Evolutionary conservation across 2,113 vertebrate species (phyloP).

Genomic region (Pteropus alecto): DNA sequence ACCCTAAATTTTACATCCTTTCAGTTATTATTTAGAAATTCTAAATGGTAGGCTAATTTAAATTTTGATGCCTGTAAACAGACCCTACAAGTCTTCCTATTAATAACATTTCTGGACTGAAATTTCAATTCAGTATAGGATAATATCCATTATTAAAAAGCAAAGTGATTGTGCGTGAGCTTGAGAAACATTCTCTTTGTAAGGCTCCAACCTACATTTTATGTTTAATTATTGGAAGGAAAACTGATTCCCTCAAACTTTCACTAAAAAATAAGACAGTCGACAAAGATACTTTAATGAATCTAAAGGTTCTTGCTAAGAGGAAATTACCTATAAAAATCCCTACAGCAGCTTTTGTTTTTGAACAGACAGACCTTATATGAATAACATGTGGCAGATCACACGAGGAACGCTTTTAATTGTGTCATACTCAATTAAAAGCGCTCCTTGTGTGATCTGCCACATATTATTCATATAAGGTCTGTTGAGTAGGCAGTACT

Average conservation of each 20-base stretch:
- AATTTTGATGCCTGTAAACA: background rate
- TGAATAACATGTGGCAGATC: background rate
- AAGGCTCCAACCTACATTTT: background rate
- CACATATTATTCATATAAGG: no score
- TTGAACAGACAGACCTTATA: background rate
- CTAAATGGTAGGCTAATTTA: constrained; percentile 20
- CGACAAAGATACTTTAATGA: background rate
- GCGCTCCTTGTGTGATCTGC: no score
- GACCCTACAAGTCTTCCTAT: background rate
- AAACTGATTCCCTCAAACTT: background rate
- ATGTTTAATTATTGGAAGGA: background rate
- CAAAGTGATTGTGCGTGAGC: constrained; percentile 41
- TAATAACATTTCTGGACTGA: background rate
- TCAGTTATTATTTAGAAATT: constrained; percentile 2
- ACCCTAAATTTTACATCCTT: background rate
- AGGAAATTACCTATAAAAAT: constrained; percentile 18
- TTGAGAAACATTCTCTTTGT: background rate
- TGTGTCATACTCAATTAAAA: background rate
- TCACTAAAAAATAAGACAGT: background rate
- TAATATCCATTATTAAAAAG: constrained; percentile 30
- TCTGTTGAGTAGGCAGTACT: no score
- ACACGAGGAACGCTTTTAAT: background rate
- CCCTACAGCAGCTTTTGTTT: background rate
- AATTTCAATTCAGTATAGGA: background rate
- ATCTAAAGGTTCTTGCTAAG: background rate